These are phyloP conservation scores for Nephotettix cincticeps DNA, from an alignment of 1,140 invertebrate species.

Conservation along the genomic window DNA sequence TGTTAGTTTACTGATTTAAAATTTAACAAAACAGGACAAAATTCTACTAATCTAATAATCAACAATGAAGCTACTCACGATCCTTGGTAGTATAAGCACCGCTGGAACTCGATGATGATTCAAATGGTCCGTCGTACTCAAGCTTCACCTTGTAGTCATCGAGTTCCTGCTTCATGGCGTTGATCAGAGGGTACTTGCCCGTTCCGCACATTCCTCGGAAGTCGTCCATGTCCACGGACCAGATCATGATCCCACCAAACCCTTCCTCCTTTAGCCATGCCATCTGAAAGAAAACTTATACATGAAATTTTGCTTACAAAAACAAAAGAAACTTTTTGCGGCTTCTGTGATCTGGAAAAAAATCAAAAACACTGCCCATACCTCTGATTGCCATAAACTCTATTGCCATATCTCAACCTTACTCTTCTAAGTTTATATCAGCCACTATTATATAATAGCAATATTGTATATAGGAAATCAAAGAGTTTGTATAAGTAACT, in stretches of 20 bases:
- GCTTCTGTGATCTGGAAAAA: no score
- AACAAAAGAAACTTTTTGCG: no score
- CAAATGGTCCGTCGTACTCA: constrained; percentile 86
- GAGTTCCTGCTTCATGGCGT: constrained; percentile 82
- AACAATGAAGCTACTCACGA: constrained; percentile 64
- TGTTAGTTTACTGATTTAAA: no score
- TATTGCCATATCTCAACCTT: no score
- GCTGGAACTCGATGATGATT: constrained; percentile 60
- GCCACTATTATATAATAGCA: no score
- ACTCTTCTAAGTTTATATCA: no score
- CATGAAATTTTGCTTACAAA: no score
- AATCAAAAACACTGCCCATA: no score
- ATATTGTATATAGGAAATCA: no score
- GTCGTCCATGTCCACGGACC: constrained; percentile 96
- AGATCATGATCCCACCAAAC: constrained; percentile 96
- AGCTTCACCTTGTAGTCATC: constrained; percentile 78
- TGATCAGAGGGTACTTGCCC: constrained; percentile 87
- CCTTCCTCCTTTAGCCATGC: constrained; percentile 91
- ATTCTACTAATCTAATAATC: constrained; percentile 16
- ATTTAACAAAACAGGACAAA: no score
- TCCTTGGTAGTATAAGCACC: constrained; percentile 83
- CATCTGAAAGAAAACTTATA: constrained; percentile 65
- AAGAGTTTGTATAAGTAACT: no score
- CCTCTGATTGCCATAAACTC: no score
- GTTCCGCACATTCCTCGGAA: constrained; percentile 87